Base-by-base conservation (phyloP, 2,797 vertebrate species). In the Valencia hispanica region DNA sequence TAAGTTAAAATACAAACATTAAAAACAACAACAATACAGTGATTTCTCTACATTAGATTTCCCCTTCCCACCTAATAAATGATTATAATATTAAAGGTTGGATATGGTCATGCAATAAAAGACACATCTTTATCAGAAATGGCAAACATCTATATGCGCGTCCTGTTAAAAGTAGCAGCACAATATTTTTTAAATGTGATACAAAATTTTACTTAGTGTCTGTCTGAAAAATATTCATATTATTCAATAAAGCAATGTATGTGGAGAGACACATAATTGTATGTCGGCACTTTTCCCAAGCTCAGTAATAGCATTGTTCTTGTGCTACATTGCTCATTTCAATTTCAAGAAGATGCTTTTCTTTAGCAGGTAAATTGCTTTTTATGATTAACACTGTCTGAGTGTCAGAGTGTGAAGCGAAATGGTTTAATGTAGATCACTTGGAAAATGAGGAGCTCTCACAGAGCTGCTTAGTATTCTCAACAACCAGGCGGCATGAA, bases 301-400 rank as follows among this genome's bases (percentile, higher is more conserved):
- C 79, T 83, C 14, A 66, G 86, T 87, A 92, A 93, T 85, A 86
- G 89, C 88, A 84, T 91, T 93, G 90, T 92, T 89, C 87, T 89
- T 78, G 74, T 70, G 77, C 87, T 47, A 85, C 86, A 84, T 90
- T 87, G 85, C 88, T 91, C 88, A 89, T 93, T 90, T 92, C 87
- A 91, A 88, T 94, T 93, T 91, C 84, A 90, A 92, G 89, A 89
- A 87, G 92, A 88, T 83, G 84, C 87, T 84, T 78, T 82, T 73
- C 90, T 89, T 89, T 88, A 79, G 87, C 86, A 80, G 85, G 80
- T 77, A 89, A 90, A 91, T 91, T 78, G 32, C 85, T 79, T 81
- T 89, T 90, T 84, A 79, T 86, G 86, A 91, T 93, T 90, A 91
- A 93, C 93, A 79, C 86, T 75, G 73, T 86, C 86, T 80, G 84